These are phyloP conservation scores for Smittia aterrima DNA, from an alignment of 2,888 invertebrate species.

Conservation along the genomic window DNA sequence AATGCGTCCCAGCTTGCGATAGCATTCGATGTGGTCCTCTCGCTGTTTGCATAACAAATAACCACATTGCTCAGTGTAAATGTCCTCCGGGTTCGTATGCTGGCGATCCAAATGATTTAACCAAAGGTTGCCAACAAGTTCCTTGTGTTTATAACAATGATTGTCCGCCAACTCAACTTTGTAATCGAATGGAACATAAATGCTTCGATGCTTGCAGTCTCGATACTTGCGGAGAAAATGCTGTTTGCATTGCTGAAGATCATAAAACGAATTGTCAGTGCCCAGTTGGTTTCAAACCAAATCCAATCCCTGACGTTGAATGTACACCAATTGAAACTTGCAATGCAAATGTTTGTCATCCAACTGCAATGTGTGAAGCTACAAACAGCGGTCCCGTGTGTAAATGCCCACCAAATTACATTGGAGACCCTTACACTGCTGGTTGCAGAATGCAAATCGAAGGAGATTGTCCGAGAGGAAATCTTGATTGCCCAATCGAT, in stretches of 20 bases:
- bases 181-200: conserved; percentile 77
- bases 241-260: conserved; percentile 83
- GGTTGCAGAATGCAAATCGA: conserved; percentile 70
- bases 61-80: conserved; percentile 85
- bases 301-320: conserved; percentile 80
- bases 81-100: conserved; percentile 85
- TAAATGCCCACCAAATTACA: conserved; percentile 71
- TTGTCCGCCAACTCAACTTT: conserved; percentile 74
- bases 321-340: conserved; percentile 72
- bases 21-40: conserved; percentile 77
- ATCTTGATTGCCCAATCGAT: conserved; percentile 72
- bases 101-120: conserved; percentile 78
- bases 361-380: conserved; percentile 74
- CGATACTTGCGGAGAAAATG: conserved; percentile 80
- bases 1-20: conserved; percentile 77
- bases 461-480: conserved; percentile 70
- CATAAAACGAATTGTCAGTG: conserved; percentile 82
- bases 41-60: conserved; percentile 84
- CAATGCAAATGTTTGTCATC: conserved; percentile 76
- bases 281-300: conserved; percentile 76
- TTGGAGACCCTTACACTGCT: conserved; percentile 71
- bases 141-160: conserved; percentile 85
- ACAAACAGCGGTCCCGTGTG: conserved; percentile 69
- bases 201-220: conserved; percentile 79
- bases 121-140: conserved; percentile 72